Evolutionary conservation across 2,113 vertebrate genomes (phyloP), one percentile per base, ranked within the genome.

Genomic region (Trochalopteron elliotii): DNA sequence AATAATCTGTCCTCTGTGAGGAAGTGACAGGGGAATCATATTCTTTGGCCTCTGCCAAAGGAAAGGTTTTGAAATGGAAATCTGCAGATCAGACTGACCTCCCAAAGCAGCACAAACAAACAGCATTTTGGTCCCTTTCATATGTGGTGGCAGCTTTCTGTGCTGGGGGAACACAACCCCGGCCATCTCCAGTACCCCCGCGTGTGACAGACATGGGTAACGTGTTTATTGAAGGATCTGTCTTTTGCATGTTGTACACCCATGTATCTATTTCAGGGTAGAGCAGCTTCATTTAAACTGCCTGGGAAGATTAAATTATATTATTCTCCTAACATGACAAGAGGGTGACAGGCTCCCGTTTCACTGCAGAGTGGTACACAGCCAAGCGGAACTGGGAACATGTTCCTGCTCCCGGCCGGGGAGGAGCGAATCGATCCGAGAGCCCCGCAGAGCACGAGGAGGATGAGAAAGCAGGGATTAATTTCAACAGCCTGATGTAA

Each of bases 251-350:
- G 83, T 84, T 94, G 63, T 70, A 79, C 60, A 76, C 67, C 33
- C 83, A 2, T 92, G 93, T 92, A 89, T 94, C 93, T 96, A 95
- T 97, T 97, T 96, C 93, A 95, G 87, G 88, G 56, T 95, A 93
- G 95, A 86, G 87, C 86, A 77, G 84, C 88, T 96, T 97, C 70
- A 88, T 95, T 96, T 95, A 95, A 90, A 88, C 90, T 91, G 70
- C 94, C 79, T 82, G 85, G 71, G 94, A 90, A 95, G 93, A 96
- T 96, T 96, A 93, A 93, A 95, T 96, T 93, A 86, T 97, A 97
- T 96, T 90, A 93, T 89, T 93, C 93, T n/a, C 25, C 91, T 90
- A 87, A 60, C 87, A 89, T 90, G 92, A 70, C 56, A 85, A 71
- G 76, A 57, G 72, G 88, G 94, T 78, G 92, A 94, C 74, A 91